phyloP scores from a whole-genome alignment of 2,888 invertebrate genomes.

The Andricus curvator region DNA sequence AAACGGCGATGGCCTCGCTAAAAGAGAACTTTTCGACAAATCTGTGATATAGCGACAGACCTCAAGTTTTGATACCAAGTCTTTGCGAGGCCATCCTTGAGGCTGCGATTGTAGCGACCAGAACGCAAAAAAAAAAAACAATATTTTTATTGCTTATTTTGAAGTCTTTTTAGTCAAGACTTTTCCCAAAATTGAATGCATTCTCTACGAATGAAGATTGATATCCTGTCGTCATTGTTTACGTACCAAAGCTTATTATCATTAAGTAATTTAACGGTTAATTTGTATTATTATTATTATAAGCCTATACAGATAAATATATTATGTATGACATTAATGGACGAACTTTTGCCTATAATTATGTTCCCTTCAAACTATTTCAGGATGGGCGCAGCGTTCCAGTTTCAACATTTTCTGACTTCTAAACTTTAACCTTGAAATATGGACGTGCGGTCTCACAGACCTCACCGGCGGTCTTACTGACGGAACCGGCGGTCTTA shows the following conservation, averaged over 20 bases:
- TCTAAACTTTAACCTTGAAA: too few species aligned
- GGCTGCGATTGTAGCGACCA: conserved; percentile 2
- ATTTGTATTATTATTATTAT: conserved; percentile 76
- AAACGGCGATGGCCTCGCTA: conserved; percentile 57
- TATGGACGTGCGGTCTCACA: too few species aligned
- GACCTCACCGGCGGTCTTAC: too few species aligned
- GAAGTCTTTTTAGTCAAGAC: conserved; percentile 40
- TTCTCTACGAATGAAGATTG: conserved; percentile 53
- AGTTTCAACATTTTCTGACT: neutral
- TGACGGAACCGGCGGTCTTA: too few species aligned
- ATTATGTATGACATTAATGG: conserved; percentile 71
- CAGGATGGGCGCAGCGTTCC: neutral
- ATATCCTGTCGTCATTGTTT: conserved; percentile 72
- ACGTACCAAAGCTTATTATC: conserved; percentile 78
- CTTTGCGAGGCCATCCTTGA: conserved; percentile 46
- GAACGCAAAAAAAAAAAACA: conserved; percentile 27
- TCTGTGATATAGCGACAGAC: conserved; percentile 76
- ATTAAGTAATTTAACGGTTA: conserved; percentile 76
- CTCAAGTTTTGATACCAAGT: conserved; percentile 67
- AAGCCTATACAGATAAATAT: conserved; percentile 73
- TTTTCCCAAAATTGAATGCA: conserved; percentile 42
- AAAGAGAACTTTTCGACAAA: conserved; percentile 67
- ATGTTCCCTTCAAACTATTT: neutral
- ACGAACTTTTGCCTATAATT: conserved; percentile 47
- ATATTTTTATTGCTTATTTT: conserved; percentile 40